These are phyloP conservation scores for Apogon hyalosoma DNA, from an alignment of 2,797 vertebrate genomes.

Conservation along the genomic window DNA sequence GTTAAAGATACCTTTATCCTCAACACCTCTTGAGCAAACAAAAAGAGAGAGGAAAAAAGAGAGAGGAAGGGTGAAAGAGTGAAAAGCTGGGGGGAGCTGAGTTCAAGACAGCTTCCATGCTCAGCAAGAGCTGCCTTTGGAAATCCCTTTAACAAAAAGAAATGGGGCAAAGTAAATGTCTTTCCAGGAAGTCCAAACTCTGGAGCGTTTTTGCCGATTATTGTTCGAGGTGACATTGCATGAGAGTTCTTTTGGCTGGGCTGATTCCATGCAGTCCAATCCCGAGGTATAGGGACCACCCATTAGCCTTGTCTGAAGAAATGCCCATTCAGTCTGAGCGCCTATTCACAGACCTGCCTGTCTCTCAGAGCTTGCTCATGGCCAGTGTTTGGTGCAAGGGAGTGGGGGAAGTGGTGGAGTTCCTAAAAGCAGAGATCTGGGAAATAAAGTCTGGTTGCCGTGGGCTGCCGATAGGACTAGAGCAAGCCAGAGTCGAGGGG, in stretches of 20 bases:
- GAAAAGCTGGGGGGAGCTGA: conserved; percentile 57
- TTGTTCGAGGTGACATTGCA: conserved; percentile 83
- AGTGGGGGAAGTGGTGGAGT: conserved; percentile 33
- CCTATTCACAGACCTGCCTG: conserved; percentile 79
- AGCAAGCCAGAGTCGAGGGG: conserved; percentile 62
- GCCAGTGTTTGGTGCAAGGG: conserved; percentile 49
- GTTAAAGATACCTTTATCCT: conserved; percentile 64
- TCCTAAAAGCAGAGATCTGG: conserved; percentile 52
- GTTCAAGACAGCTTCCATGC: conserved; percentile 64
- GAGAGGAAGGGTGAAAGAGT: conserved; percentile 49
- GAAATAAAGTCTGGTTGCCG: conserved; percentile 60
- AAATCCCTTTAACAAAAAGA: conserved; percentile 68
- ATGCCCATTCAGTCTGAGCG: conserved; percentile 75
- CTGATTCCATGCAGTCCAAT: conserved; percentile 70
- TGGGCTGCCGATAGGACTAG: conserved; percentile 51
- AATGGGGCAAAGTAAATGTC: conserved; percentile 67
- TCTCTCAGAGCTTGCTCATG: conserved; percentile 64
- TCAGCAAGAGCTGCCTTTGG: conserved; percentile 65
- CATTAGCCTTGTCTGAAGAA: conserved; percentile 77
- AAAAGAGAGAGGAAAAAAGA: conserved; percentile 45
- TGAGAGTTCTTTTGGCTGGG: conserved; percentile 76
- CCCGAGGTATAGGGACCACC: conserved; percentile 80
- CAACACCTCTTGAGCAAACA: conserved; percentile 69
- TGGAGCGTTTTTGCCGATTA: conserved; percentile 72
- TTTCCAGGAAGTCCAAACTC: conserved; percentile 76